phyloP scores from a whole-genome alignment of 2,113 vertebrate species.

The Cyprinodon tularosa region DNA sequence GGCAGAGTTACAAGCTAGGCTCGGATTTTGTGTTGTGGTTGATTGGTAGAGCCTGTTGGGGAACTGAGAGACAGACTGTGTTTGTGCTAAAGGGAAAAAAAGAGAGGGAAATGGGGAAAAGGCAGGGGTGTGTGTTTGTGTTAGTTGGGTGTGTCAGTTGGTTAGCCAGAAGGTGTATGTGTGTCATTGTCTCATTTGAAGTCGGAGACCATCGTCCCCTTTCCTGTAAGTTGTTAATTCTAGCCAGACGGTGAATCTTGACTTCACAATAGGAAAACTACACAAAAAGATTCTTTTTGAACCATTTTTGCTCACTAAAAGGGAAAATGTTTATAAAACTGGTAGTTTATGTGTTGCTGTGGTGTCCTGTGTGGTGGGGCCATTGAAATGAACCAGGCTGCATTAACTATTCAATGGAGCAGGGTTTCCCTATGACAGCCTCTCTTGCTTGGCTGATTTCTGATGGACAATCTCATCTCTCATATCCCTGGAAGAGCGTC shows the following conservation, averaged over 20 bases:
- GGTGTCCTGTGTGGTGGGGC: constrained; percentile 63
- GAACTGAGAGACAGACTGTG: constrained; percentile 43
- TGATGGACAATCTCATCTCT: constrained; percentile 67
- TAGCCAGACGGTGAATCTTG: constrained; percentile 38
- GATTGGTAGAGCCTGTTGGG: constrained; percentile 55
- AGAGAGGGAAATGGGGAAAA: neutral
- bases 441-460: constrained; percentile 57
- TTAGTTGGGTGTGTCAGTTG: constrained; percentile 59
- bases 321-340: constrained; percentile 17
- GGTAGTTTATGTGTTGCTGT: constrained; percentile 6
- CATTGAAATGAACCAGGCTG: constrained; percentile 58
- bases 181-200: constrained; percentile 55
- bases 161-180: constrained; percentile 46
- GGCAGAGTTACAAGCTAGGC: constrained; percentile 46
- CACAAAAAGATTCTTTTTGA: constrained; percentile 26
- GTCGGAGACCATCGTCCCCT: constrained; percentile 49
- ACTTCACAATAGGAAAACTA: constrained; percentile 18
- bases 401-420: constrained; percentile 75
- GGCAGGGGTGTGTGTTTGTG: constrained; percentile 34
- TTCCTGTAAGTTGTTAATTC: constrained; percentile 58
- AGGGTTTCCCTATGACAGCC: constrained; percentile 62
- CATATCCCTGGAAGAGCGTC: constrained; percentile 48
- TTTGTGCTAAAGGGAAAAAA: constrained; percentile 26
- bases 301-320: constrained; percentile 7
- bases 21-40: constrained; percentile 59